Conservation (phyloP, 2,888 invertebrate genomes). For the Meteorus colon region DNA sequence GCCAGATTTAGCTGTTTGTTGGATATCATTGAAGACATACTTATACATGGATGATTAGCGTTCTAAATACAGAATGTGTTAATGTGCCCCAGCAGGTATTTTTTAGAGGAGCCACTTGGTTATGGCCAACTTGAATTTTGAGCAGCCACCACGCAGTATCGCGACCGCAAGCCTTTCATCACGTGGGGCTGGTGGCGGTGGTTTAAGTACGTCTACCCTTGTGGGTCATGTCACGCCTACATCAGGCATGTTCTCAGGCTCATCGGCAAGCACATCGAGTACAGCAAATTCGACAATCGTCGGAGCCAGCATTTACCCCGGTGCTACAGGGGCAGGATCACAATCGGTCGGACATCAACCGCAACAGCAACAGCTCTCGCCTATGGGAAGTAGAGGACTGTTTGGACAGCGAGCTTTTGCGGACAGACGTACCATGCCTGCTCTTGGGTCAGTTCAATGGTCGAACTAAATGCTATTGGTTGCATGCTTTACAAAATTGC, state of each 20-base stretch:
- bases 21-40: background rate
- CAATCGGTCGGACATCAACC: constrained; percentile 71
- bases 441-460: constrained; percentile 73
- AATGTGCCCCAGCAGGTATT: constrained; percentile 61
- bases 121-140: constrained; percentile 96
- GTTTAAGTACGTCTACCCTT: constrained; percentile 77
- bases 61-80: constrained; percentile 45
- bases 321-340: constrained; percentile 68
- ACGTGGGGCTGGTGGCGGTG: constrained; percentile 80
- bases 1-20: background rate
- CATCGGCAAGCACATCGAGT: constrained; percentile 69
- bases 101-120: constrained; percentile 76
- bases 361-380: constrained; percentile 76
- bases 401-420: constrained; percentile 89
- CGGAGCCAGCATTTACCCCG: constrained; percentile 70
- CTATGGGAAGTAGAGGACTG: constrained; percentile 78
- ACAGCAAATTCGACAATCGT: constrained; percentile 69
- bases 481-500: constrained; percentile 18
- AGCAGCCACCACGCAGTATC: constrained; percentile 91
- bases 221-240: constrained; percentile 86
- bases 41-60: background rate
- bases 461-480: constrained; percentile 25
- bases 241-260: constrained; percentile 78
- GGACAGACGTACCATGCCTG: constrained; percentile 82
- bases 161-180: constrained; percentile 84